Conservation (phyloP, 2,797 vertebrate species). For the Gymnopithys bicolor region DNA sequence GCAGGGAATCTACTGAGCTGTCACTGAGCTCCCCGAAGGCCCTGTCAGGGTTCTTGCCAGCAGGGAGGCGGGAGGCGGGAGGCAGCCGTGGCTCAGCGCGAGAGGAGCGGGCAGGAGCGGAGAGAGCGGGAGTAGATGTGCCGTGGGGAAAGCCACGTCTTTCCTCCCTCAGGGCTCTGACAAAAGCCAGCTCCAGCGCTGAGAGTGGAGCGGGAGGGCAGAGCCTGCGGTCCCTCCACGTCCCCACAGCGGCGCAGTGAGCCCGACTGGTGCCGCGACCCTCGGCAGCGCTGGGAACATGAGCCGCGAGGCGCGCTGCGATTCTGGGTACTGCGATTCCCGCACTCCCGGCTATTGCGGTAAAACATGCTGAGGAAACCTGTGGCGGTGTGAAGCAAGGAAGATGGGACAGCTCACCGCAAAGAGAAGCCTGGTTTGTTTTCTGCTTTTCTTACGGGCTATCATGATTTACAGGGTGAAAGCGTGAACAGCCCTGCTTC, state of each 20-base stretch:
- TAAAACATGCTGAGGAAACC: background rate
- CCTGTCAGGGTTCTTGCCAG: background rate
- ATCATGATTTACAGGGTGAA: background rate
- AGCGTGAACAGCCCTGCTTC: background rate
- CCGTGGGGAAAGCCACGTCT: accelerated
- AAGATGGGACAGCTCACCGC: background rate
- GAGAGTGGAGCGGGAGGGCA: background rate
- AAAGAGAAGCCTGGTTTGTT: background rate
- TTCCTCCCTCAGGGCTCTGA: background rate
- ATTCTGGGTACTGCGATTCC: background rate
- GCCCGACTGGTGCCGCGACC: background rate
- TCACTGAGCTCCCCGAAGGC: background rate
- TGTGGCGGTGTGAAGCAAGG: background rate
- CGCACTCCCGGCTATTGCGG: background rate
- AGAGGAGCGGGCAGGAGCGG: background rate
- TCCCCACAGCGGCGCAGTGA: background rate
- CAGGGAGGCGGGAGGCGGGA: background rate
- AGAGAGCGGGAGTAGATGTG: background rate
- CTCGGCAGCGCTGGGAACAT: background rate
- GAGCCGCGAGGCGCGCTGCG: background rate
- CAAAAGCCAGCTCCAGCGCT: background rate
- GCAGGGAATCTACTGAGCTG: background rate
- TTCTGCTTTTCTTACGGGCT: background rate
- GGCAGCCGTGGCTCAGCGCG: background rate
- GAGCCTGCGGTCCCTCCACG: background rate